Evolutionary conservation across 2,797 vertebrate genomes (phyloP).

Genomic region (Acipenser oxyrinchus): DNA sequence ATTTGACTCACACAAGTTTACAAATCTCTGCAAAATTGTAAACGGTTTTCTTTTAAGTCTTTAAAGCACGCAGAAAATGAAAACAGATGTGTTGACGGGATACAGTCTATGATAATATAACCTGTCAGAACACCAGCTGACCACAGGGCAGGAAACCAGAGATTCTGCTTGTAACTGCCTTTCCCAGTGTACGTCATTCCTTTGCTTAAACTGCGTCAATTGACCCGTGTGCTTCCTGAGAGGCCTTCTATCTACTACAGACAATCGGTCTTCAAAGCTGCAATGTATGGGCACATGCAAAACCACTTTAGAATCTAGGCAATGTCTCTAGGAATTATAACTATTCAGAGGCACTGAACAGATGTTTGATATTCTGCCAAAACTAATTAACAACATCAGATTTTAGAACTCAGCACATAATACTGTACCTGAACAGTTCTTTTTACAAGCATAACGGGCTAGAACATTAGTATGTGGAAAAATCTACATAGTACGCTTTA

Average conservation of each 20-base stretch:
- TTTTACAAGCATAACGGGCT: background rate
- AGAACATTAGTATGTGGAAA: background rate
- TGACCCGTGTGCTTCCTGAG: slow-evolving; percentile 15
- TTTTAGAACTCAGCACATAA: background rate
- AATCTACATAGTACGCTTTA: too few relatives aligned
- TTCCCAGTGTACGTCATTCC: slow-evolving; percentile 8
- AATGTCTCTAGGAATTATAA: background rate
- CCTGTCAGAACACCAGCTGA: slow-evolving; percentile 7
- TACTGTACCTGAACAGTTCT: too few relatives aligned
- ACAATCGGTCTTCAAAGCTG: background rate
- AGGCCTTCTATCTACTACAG: slow-evolving; percentile 8
- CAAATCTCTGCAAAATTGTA: background rate
- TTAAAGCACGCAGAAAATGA: background rate
- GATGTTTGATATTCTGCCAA: background rate
- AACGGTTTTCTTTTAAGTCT: background rate
- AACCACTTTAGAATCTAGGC: background rate
- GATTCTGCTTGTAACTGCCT: slow-evolving; percentile 9
- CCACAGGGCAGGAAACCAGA: slow-evolving; percentile 17
- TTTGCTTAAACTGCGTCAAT: slow-evolving; percentile 13
- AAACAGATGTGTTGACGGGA: slow-evolving; percentile 5
- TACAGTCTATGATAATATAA: slow-evolving; percentile 8
- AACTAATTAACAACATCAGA: background rate
- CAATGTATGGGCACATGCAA: too few relatives aligned
- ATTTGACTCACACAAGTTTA: background rate
- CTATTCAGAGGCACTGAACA: background rate